Conservation (phyloP, 2,888 invertebrate species). For the Ophonus ardosiacus region DNA sequence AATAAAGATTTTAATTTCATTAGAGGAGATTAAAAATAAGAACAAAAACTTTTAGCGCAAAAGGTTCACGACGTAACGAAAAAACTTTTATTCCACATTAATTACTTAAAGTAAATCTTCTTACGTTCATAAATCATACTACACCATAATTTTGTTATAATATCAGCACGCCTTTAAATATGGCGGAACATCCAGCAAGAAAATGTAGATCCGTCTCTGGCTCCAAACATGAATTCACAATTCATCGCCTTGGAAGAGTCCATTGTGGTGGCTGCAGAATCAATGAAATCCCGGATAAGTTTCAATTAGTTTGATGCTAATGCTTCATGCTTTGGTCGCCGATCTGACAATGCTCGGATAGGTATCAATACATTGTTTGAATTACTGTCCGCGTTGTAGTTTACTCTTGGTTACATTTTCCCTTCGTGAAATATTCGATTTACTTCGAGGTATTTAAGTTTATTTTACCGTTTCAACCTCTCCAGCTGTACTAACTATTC, state of each 20-base stretch:
- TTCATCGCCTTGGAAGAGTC: constrained; percentile 23
- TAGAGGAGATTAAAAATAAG: too few relatives aligned
- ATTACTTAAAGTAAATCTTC: too few relatives aligned
- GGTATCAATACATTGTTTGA: constrained; percentile 34
- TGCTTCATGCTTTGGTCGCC: constrained; percentile 21
- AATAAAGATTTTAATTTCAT: too few relatives aligned
- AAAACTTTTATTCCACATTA: too few relatives aligned
- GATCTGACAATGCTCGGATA: constrained; percentile 38
- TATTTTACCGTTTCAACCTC: neutral
- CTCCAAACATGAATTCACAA: neutral
- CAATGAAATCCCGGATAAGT: constrained; percentile 44
- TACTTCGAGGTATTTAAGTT: constrained; percentile 7
- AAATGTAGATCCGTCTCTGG: neutral
- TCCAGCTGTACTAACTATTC: neutral
- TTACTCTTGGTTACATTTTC: constrained; percentile 34
- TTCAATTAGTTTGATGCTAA: constrained; percentile 43
- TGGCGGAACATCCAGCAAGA: neutral
- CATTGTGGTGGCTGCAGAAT: constrained; percentile 3
- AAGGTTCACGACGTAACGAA: too few relatives aligned
- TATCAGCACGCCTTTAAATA: too few relatives aligned
- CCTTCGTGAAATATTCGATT: constrained; percentile 2
- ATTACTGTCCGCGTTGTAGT: constrained; percentile 22
- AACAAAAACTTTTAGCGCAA: too few relatives aligned
- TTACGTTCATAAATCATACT: too few relatives aligned
- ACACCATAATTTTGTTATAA: too few relatives aligned